These are phyloP conservation scores for Schizothorax lantsangensis DNA, from an alignment of 2,797 vertebrate genomes.

Conservation along the genomic window DNA sequence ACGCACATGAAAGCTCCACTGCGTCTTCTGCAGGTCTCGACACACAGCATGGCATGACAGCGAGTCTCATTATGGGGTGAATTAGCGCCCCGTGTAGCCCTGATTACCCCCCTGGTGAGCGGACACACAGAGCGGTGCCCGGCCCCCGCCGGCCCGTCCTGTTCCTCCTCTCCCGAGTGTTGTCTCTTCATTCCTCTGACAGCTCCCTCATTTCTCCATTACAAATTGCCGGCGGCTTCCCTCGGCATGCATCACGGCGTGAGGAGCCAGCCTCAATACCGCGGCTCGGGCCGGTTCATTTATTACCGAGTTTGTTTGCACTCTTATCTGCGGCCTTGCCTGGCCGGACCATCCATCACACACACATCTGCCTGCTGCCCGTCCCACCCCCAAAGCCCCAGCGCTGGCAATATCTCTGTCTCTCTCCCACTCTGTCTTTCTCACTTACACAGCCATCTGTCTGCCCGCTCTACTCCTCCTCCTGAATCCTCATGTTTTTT, in stretches of 20 bases:
- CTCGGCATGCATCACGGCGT: conserved; percentile 91
- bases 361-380: conserved; percentile 51
- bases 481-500: conserved; percentile 15
- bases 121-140: conserved; percentile 60
- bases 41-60: conserved; percentile 26
- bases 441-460: conserved; percentile 46
- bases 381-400: conserved; percentile 51
- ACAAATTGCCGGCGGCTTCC: conserved; percentile 89
- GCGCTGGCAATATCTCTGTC: conserved; percentile 44
- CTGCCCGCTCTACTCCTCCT: conserved; percentile 26
- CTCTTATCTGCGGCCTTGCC: conserved; percentile 96
- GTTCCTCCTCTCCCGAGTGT: conserved; percentile 59
- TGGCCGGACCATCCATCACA: conserved; percentile 92
- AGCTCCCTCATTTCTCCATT: conserved; percentile 89
- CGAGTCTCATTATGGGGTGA: conserved; percentile 75
- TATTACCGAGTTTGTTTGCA: conserved; percentile 96
- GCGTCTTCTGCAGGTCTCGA: neutral
- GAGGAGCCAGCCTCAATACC: conserved; percentile 84
- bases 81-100: conserved; percentile 78
- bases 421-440: conserved; percentile 44
- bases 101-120: conserved; percentile 80
- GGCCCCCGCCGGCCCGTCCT: conserved; percentile 5
- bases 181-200: conserved; percentile 82
- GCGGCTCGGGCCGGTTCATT: conserved; percentile 87
- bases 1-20: neutral